These are phyloP conservation scores for Fundulus diaphanus DNA, from an alignment of 2,797 vertebrate genomes.

Conservation along the genomic window DNA sequence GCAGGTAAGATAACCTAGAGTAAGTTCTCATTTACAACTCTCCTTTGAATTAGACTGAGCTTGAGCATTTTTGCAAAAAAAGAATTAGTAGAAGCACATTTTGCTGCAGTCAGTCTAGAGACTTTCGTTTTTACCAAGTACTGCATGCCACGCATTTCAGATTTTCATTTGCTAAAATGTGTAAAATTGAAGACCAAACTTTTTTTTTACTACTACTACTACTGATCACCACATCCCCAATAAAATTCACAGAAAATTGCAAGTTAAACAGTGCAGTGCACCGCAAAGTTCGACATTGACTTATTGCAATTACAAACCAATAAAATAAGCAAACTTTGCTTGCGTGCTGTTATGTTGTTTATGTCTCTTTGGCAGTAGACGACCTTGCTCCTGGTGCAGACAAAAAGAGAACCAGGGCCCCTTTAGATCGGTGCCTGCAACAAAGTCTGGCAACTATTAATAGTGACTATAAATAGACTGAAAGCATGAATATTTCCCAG, in stretches of 20 bases:
- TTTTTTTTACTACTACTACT: too few relatives aligned
- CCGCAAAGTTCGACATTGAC: too few relatives aligned
- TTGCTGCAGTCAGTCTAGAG: too few relatives aligned
- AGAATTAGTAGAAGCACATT: too few relatives aligned
- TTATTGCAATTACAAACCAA: background rate
- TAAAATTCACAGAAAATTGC: background rate
- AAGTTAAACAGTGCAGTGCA: background rate
- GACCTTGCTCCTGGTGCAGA: conserved; percentile 45
- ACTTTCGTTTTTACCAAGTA: too few relatives aligned
- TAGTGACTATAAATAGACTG: conserved; percentile 67
- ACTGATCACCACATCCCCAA: background rate
- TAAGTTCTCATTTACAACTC: too few relatives aligned
- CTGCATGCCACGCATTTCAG: too few relatives aligned
- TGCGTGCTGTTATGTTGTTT: conserved; percentile 30
- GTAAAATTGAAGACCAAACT: too few relatives aligned
- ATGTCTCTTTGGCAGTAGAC: conserved; percentile 49
- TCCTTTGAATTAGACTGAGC: too few relatives aligned
- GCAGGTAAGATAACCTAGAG: too few relatives aligned
- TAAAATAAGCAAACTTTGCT: background rate
- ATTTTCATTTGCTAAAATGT: too few relatives aligned
- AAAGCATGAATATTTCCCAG: conserved; percentile 24
- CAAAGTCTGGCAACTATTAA: conserved; percentile 64
- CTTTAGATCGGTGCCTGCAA: conserved; percentile 57
- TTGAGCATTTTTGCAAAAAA: too few relatives aligned
- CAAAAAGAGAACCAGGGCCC: conserved; percentile 56